These are phyloP conservation scores for Drosophila ogumai DNA, from an alignment of 1,140 invertebrate genomes.

Conservation along the genomic window DNA sequence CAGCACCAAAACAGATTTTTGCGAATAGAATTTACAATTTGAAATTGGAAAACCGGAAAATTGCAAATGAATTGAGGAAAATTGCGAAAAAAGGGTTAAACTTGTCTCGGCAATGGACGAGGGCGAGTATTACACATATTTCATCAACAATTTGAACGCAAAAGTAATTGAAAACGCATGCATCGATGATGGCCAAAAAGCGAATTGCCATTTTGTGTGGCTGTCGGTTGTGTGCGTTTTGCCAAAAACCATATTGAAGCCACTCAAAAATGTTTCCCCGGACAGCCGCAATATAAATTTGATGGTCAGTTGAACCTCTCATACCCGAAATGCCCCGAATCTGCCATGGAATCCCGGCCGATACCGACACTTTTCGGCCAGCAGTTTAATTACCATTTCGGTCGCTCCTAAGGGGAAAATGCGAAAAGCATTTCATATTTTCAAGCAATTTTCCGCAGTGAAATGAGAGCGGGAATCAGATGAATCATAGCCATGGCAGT, in stretches of 20 bases:
- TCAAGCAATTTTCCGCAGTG: conserved; percentile 61
- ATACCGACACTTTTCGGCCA: conserved; percentile 62
- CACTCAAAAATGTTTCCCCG: conserved; percentile 49
- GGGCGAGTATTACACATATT: conserved; percentile 53
- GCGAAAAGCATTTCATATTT: conserved; percentile 64
- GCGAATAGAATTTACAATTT: conserved; percentile 63
- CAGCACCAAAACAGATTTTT: conserved; percentile 23
- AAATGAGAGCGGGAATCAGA: not conserved
- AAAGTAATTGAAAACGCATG: conserved; percentile 64
- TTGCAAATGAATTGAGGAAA: conserved; percentile 24
- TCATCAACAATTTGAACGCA: conserved; percentile 50
- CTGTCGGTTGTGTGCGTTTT: not conserved
- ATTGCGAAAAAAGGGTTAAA: conserved; percentile 38
- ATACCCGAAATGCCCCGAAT: not conserved
- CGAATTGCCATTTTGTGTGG: conserved; percentile 46
- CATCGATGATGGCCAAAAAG: conserved; percentile 57
- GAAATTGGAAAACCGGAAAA: conserved; percentile 35
- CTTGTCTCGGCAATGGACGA: conserved; percentile 28
- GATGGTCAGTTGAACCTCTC: conserved; percentile 12
- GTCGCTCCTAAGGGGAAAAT: conserved; percentile 17
- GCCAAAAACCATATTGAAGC: conserved; percentile 38
- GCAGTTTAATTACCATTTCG: conserved; percentile 76
- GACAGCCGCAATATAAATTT: conserved; percentile 56
- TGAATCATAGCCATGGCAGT: conserved; percentile 33
- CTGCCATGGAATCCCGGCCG: conserved; percentile 20